Conservation (phyloP, 2,888 invertebrate species). For the Congeria kusceri region DNA sequence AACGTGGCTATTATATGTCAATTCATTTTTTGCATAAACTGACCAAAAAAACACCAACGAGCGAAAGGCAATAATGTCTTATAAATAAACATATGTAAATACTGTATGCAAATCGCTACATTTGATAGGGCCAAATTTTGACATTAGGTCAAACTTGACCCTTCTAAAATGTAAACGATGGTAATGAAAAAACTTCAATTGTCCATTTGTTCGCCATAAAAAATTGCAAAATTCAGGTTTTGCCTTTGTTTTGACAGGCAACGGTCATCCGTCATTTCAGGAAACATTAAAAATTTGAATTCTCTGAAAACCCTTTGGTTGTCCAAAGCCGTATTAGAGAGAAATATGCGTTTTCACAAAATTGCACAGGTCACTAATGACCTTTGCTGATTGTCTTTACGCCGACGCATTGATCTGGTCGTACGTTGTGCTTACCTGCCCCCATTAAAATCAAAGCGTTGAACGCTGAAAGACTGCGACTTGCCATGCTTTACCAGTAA, state of each 20-base stretch:
- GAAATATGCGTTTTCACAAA: too few relatives aligned
- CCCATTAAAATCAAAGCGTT: too few relatives aligned
- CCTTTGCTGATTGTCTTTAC: too few relatives aligned
- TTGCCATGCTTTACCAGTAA: too few relatives aligned
- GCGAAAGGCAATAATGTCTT: too few relatives aligned
- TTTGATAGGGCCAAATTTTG: slow-evolving; percentile 43
- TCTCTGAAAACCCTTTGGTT: background rate
- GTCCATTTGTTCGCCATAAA: slow-evolving; percentile 27
- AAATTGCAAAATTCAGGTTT: slow-evolving; percentile 45
- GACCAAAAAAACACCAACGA: too few relatives aligned
- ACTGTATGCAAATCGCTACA: slow-evolving; percentile 21
- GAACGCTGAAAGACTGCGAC: too few relatives aligned
- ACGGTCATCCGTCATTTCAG: background rate
- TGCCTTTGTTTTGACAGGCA: slow-evolving; percentile 31
- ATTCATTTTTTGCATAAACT: too few relatives aligned
- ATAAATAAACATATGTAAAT: slow-evolving; percentile 2
- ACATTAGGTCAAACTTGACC: slow-evolving; percentile 36
- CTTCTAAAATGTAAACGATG: slow-evolving; percentile 1
- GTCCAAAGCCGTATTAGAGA: background rate
- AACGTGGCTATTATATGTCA: too few relatives aligned
- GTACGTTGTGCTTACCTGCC: too few relatives aligned
- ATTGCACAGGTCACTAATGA: too few relatives aligned
- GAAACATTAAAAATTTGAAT: slow-evolving; percentile 2
- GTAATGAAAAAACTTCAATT: slow-evolving; percentile 33
- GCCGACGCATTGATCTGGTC: too few relatives aligned